Conservation (phyloP, 2,797 vertebrate species). For the Xyrichtys novacula region DNA sequence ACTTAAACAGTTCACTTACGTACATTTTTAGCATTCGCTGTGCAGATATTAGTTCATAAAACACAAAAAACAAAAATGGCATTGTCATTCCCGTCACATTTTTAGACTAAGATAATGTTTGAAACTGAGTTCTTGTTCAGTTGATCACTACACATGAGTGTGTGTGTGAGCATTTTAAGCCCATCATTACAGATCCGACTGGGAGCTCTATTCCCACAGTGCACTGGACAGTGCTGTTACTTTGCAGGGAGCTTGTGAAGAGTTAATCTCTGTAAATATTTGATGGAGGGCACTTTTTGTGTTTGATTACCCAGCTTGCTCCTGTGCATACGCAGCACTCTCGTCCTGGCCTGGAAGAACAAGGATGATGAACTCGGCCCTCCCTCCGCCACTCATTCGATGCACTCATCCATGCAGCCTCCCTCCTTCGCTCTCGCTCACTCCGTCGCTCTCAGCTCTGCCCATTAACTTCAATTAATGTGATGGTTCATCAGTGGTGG, state of each 20-base stretch:
- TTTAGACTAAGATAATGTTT: not conserved
- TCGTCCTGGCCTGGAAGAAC: conserved; percentile 35
- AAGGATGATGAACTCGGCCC: conserved; percentile 51
- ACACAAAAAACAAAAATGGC: not conserved
- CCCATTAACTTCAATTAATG: conserved; percentile 86
- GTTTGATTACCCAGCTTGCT: conserved; percentile 61
- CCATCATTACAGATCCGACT: conserved; percentile 18
- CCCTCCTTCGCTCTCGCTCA: conserved; percentile 57
- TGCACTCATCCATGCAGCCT: conserved; percentile 70
- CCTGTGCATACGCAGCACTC: conserved; percentile 23
- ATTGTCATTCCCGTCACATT: not conserved
- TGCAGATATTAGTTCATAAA: not conserved
- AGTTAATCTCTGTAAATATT: conserved; percentile 66
- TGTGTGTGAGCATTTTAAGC: not conserved
- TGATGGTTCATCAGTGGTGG: conserved; percentile 81
- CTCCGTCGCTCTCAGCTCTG: conserved; percentile 62
- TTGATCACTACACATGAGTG: not conserved
- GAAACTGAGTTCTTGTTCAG: not conserved
- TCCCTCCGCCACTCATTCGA: conserved; percentile 56
- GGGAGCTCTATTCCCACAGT: conserved; percentile 14
- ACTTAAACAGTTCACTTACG: too few relatives aligned
- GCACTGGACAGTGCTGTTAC: not conserved
- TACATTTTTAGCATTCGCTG: too few relatives aligned
- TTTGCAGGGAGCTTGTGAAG: conserved; percentile 33
- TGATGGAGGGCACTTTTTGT: conserved; percentile 50